Base-by-base conservation (phyloP, 2,113 vertebrate genomes). In the Pyxicephalus adspersus region DNA sequence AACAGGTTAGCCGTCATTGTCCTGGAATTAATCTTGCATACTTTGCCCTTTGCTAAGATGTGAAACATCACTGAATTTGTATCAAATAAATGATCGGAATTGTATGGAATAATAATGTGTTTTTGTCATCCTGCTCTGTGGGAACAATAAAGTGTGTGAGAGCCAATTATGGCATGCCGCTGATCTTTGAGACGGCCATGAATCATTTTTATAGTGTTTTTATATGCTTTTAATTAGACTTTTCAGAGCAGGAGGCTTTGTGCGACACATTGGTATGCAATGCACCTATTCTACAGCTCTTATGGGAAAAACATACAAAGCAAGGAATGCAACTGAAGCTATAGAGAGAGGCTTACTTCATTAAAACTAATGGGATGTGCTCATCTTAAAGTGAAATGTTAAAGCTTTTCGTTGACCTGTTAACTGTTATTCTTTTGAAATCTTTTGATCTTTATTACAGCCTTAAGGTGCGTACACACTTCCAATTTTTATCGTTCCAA, bases 181-280 rank as follows among this genome's bases (percentile, higher is more conserved):
- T 81, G 79, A 81, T 73, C 79, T 81, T 74, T 74, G 58, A 73
- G 68, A 74, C 61, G 38, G n/a, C 79, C 79, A 74, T 81, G 80
- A 75, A 82, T 82, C 80, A 82, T 82, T 82, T 82, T 82, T 75
- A 82, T 82, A 75, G 80, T 74, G 80, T 75, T 82, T 80, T 82
- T 82, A 82, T 82, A 82, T 82, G 71, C 80, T 66, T 82, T 82
- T 82, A 82, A 82, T 82, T 82, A 82, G 80, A 66, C 80, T 74
- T 82, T 75, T n/a, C 71, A 45, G 61, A 26, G 80, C 50, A 58
- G 28, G 50, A 45, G 22, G 61, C 61, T 75, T 50, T 60, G 80
- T 11, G 25, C 61, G 5, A 19, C 17, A 31, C 61, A 82, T 82
- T 82, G 71, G 70, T 75, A 82, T 82, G 70, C 80, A 51, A 28